These are phyloP conservation scores for Myzus persicae DNA, from an alignment of 1,140 invertebrate species.

Conservation along the genomic window DNA sequence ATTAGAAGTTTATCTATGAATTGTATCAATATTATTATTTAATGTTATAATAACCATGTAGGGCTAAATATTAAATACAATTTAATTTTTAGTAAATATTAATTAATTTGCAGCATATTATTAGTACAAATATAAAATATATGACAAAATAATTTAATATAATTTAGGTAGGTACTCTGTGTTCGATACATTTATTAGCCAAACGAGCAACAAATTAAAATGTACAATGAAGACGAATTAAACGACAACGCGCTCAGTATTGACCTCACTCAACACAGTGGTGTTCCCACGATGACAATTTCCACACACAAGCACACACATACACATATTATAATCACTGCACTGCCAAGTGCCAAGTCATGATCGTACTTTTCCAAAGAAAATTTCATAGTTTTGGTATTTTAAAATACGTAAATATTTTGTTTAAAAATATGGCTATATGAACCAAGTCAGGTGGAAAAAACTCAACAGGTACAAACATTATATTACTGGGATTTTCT, in stretches of 20 bases:
- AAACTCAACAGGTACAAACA: background rate
- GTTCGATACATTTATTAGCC: background rate
- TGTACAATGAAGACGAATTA: slow-evolving; percentile 22
- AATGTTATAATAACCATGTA: background rate
- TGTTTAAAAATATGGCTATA: background rate
- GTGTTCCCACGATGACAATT: slow-evolving; percentile 30
- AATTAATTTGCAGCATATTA: background rate
- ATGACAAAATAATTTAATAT: background rate
- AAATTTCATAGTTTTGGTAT: background rate
- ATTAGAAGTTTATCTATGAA: background rate
- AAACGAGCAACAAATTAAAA: slow-evolving; percentile 25
- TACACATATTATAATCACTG: background rate
- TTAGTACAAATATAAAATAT: background rate
- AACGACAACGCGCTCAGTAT: slow-evolving; percentile 1
- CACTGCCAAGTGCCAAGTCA: background rate
- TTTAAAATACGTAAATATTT: background rate
- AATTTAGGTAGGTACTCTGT: background rate
- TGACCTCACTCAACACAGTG: background rate
- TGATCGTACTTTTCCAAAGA: background rate
- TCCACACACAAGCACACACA: background rate
- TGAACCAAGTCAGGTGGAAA: background rate
- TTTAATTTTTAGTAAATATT: background rate
- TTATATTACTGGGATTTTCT: background rate
- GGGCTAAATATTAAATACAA: background rate
- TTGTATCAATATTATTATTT: background rate